Base-by-base conservation (phyloP, 2,888 invertebrate species). In the Mycalesis mineus region DNA sequence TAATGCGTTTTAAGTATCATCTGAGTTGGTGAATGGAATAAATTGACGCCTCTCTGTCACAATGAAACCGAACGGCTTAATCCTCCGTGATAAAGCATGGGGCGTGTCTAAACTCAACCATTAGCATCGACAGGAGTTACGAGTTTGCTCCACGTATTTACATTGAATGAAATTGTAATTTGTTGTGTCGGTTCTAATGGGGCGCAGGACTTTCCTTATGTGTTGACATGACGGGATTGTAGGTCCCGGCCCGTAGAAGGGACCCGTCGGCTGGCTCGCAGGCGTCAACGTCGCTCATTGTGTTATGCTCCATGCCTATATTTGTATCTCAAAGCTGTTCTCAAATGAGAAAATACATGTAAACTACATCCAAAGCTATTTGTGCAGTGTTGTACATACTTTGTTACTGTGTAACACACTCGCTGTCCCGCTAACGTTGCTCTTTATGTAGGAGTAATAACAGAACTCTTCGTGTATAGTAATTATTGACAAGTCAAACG, bases 111-210 rank as follows among this genome's bases (percentile, higher is more conserved):
- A 82, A 80, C 78, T 79, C 75, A 77, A 69, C 75, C 77, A 82
- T 83, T 81, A 80, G 74, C 75, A 77, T 78, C 68, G 69, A 68
- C 70, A 68, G 72, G 71, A 74, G 72, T 67, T 69, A 66, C 66
- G 72, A 68, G 59, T 73, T 69, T 66, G 71, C 77, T 75, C 67
- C 68, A 68, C 67, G 66, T 75, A 86, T 87, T 87, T 83, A 83
- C 85, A 86, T 88, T 85, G 82, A 88, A 88, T 87, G 84, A 84
- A 85, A 82, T 80, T 82, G 83, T 84, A 82, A 86, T 86, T 86
- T 84, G 84, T 80, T 80, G 70, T 72, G 72, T 77, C 37, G 28
- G 36, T 67, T 77, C 70, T 77, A 78, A 79, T 78, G 70, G 73
- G 71, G 69, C 67, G 68, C 65, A 70, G 72, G 67, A 70, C 72